phyloP scores from a whole-genome alignment of 1,140 invertebrate species.

The Anastrepha ludens region DNA sequence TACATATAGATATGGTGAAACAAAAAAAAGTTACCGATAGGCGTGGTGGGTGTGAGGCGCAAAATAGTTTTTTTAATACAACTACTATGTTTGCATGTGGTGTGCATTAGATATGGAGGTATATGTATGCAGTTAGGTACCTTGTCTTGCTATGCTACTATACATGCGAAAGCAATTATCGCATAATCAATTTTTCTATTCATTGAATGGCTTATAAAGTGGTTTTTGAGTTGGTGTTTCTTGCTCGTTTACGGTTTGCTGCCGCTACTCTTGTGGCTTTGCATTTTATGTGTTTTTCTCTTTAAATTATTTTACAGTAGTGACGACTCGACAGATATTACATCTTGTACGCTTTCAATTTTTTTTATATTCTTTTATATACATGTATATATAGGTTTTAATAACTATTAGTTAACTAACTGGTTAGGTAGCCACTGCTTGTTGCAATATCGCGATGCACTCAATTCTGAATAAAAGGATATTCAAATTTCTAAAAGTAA shows the following conservation, averaged over 20 bases:
- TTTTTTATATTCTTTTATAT: background rate
- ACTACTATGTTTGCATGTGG: no score
- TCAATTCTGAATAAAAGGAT: background rate
- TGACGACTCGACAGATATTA: background rate
- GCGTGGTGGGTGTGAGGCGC: background rate
- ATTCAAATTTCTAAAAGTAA: constrained; percentile 1
- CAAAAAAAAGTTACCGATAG: background rate
- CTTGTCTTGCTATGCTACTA: background rate
- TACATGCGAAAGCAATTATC: constrained; percentile 41
- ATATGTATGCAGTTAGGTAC: background rate
- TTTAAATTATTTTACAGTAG: background rate
- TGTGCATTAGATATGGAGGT: no score
- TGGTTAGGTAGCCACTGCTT: constrained; percentile 17
- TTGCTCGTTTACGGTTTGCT: background rate
- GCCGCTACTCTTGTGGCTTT: background rate
- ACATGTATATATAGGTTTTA: background rate
- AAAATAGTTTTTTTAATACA: background rate
- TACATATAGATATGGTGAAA: background rate
- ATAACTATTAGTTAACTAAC: constrained; percentile 5
- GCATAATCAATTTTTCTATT: constrained; percentile 64
- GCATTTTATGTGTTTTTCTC: background rate
- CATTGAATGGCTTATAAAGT: constrained; percentile 55
- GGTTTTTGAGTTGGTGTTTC: constrained; percentile 23
- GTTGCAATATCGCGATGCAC: background rate
- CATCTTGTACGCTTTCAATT: constrained; percentile 1